Evolutionary conservation across 2,113 vertebrate genomes (phyloP), one percentile per base, ranked within the genome.

Genomic region (Tragelaphus strepsiceros): DNA sequence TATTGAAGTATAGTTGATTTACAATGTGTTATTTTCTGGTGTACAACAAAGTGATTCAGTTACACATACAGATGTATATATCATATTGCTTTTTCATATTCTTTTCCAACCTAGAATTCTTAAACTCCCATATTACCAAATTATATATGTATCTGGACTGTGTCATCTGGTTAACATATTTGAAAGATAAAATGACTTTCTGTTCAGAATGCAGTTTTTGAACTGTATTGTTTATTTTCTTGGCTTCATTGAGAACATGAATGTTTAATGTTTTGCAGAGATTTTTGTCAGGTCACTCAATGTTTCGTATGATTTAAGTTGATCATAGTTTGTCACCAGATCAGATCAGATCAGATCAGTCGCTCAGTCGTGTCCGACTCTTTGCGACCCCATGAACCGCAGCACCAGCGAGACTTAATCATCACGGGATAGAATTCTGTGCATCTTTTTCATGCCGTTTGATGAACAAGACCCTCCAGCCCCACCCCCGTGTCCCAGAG

Each of bases 381-480:
- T n/a, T n/a, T n/a, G n/a, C n/a, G n/a, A n/a, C n/a, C n/a, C n/a
- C n/a, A n/a, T n/a, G n/a, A n/a, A n/a, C n/a, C n/a, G n/a, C n/a
- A n/a, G n/a, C 83, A 95, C 90, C 83, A 67, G 21, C 24, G 13
- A 97, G 88, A 92, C 58, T 88, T 71, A 74, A 43, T n/a, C 93
- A 78, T 97, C 94, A 67, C 0, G 13, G 30, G 54, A 35, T 58
- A 14, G 83, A 64, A 97, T 95, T 0, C 98, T 94, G 90, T 90
- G 64, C 17, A 35, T 92, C 97, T 39, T 0, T 97, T 96, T 96
- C 88, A 82, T 98, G 56, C 85, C 97, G 93, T 97, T 94, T 96
- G 93, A 85, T 83, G 19, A 88, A 39, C 4, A 61, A 51, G 84
- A 0, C 78, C 0, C 1, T 96, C 51, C 32, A 81, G 71, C 91